Evolutionary conservation across 2,113 vertebrate species (phyloP).

Genomic region (Nothocercus julius): DNA sequence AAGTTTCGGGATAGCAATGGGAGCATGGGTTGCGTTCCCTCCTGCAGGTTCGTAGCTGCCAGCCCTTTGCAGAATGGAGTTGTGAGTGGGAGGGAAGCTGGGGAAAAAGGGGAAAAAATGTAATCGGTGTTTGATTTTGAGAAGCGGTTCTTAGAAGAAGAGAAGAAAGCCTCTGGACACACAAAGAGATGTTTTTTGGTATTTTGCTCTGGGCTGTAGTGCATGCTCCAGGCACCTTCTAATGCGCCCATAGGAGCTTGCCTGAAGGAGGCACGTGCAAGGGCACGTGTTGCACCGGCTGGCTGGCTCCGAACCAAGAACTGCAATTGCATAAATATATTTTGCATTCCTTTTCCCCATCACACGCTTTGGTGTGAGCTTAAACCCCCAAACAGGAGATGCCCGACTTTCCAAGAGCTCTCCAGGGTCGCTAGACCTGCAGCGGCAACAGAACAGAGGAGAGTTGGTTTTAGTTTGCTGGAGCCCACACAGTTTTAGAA

Average conservation of each 20-base stretch:
- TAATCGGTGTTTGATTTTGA: constrained; percentile 40
- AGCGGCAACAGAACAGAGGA: neutral
- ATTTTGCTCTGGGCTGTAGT: constrained; percentile 5
- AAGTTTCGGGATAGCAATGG: neutral
- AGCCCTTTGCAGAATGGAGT: neutral
- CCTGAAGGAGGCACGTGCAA: constrained; percentile 44
- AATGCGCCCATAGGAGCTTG: constrained; percentile 33
- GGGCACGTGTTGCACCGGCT: constrained; percentile 4
- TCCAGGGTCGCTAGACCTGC: neutral
- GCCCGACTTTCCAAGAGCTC: neutral
- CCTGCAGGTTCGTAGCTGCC: neutral
- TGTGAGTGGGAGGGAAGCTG: neutral
- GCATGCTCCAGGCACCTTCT: constrained; percentile 32
- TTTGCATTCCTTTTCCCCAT: neutral
- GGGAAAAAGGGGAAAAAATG: constrained; percentile 10
- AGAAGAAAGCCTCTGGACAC: neutral
- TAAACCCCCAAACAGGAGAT: neutral
- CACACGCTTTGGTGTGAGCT: neutral
- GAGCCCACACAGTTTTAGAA: neutral
- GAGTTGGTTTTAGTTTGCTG: neutral
- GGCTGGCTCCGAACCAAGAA: neutral
- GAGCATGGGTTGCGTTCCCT: neutral
- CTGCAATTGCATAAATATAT: neutral
- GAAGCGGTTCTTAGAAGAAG: constrained; percentile 19
- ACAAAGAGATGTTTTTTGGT: constrained; percentile 18